phyloP scores from a whole-genome alignment of 1,140 invertebrate genomes.

The Macrostomum lignano region DNA sequence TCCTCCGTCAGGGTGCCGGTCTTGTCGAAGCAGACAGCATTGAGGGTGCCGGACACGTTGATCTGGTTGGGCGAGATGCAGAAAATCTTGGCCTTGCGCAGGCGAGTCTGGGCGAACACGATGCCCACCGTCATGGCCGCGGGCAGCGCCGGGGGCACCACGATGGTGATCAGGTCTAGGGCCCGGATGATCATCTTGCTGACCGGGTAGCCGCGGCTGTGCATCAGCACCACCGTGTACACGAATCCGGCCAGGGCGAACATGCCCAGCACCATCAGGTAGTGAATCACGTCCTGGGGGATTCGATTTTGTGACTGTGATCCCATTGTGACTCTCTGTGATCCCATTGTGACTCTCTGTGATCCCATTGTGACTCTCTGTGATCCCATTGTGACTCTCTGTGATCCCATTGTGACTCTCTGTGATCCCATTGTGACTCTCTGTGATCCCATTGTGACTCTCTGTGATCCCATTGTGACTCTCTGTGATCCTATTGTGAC shows the following conservation, averaged over 20 bases:
- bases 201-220: conserved; percentile 17
- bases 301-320: too few species aligned
- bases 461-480: too few species aligned
- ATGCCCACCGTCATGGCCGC: conserved; percentile 76
- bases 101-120: conserved; percentile 45
- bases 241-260: conserved; percentile 48
- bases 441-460: too few species aligned
- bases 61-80: conserved; percentile 65
- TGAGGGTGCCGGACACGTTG: conserved; percentile 62
- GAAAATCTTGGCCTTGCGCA: conserved; percentile 49
- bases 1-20: conserved; percentile 80
- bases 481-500: too few species aligned
- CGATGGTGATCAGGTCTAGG: conserved; percentile 69
- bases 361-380: too few species aligned
- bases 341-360: too few species aligned
- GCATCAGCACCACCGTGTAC: conserved; percentile 55
- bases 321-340: too few species aligned
- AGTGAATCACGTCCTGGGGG: too few species aligned
- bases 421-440: too few species aligned
- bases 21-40: conserved; percentile 83
- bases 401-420: too few species aligned
- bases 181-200: conserved; percentile 38
- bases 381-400: too few species aligned
- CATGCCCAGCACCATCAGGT: conserved; percentile 41
- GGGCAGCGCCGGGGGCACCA: conserved; percentile 65